Percentiles rank a stretch among this genome's conserved stretches.
Conservation (phyloP, 2,888 invertebrate species). For the Junonia oenone region DNA sequence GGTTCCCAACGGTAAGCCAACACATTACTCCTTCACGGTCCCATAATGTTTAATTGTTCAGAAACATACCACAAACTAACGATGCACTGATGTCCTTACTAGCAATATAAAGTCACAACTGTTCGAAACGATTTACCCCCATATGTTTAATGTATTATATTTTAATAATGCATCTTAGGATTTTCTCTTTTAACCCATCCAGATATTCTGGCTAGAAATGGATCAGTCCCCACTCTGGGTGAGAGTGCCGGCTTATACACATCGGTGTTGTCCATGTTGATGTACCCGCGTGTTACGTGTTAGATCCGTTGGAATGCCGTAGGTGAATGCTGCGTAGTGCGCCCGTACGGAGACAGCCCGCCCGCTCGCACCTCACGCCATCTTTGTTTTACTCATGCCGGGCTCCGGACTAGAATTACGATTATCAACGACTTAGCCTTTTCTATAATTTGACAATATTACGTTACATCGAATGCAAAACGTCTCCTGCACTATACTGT, state of each 20-base stretch:
- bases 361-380: constrained; percentile 14
- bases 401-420: neutral
- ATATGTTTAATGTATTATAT: constrained; percentile 20
- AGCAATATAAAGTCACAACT: constrained; percentile 12
- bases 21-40: neutral
- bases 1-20: constrained; percentile 91
- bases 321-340: constrained; percentile 71
- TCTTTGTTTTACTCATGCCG: neutral
- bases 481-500: neutral
- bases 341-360: neutral
- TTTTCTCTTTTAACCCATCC: constrained; percentile 74
- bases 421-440: neutral
- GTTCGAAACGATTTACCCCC: neutral
- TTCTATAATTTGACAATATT: neutral
- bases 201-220: constrained; percentile 83
- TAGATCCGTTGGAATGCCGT: constrained; percentile 71
- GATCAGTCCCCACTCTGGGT: constrained; percentile 82
- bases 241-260: constrained; percentile 76
- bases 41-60: neutral
- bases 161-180: constrained; percentile 61
- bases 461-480: neutral
- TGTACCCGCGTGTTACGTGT: constrained; percentile 54
- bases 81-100: constrained; percentile 14
- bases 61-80: neutral
- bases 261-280: constrained; percentile 70